A percentile compares a stretch with the other conserved stretches of the same genome.
Evolutionary conservation across 1,140 invertebrate species (phyloP).

Genomic region (Lasaia peninsularis): DNA sequence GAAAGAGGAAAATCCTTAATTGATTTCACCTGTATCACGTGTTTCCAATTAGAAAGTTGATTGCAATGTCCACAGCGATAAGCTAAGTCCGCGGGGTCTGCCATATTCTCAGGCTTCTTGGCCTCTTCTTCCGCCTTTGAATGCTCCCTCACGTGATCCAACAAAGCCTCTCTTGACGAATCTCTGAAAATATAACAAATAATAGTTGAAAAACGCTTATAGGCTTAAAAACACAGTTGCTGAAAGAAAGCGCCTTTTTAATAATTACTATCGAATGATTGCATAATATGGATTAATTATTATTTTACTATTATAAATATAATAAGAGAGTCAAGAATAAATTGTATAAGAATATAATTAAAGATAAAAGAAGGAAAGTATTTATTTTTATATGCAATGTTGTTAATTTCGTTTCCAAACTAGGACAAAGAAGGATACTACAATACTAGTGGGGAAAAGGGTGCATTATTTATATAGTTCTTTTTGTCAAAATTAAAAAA

Average conservation of each 20-base stretch:
- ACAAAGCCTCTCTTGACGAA: conserved; percentile 66
- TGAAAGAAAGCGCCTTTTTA: too few relatives aligned
- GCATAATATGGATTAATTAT: neutral
- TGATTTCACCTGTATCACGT: conserved; percentile 84
- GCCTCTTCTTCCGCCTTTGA: conserved; percentile 46
- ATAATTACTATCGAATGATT: too few relatives aligned
- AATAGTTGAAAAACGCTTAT: conserved; percentile 1
- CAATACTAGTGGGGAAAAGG: too few relatives aligned
- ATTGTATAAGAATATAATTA: too few relatives aligned
- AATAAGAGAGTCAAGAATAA: neutral
- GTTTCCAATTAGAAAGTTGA: conserved; percentile 88
- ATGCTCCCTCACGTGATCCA: conserved; percentile 71
- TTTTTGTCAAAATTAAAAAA: too few relatives aligned
- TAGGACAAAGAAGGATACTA: too few relatives aligned
- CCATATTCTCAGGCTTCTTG: conserved; percentile 50
- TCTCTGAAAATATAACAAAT: conserved; percentile 51
- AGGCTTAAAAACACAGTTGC: neutral
- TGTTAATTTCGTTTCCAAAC: too few relatives aligned
- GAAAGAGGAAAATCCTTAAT: neutral
- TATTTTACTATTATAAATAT: too few relatives aligned
- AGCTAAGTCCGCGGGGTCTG: conserved; percentile 71
- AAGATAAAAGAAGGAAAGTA: too few relatives aligned
- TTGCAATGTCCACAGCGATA: conserved; percentile 87
- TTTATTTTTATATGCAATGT: too few relatives aligned
- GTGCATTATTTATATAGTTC: too few relatives aligned